These are phyloP conservation scores for Seriola rivoliana DNA, from an alignment of 2,113 vertebrate species.

Conservation along the genomic window DNA sequence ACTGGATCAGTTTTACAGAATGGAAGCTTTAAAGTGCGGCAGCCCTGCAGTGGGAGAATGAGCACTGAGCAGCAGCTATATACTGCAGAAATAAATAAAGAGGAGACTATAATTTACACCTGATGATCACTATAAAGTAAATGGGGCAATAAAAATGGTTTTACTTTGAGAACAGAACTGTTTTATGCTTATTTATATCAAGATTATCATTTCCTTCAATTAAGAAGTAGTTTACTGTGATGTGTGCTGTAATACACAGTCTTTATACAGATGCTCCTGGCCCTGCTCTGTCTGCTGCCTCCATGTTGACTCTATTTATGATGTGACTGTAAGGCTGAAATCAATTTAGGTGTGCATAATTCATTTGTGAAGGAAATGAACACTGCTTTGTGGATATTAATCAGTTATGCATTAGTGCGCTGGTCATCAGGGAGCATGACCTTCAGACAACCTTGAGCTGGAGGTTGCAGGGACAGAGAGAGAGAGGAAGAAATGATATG, in stretches of 20 bases:
- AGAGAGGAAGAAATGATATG: background rate
- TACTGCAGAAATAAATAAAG: background rate
- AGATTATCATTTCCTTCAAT: background rate
- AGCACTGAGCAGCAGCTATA: background rate
- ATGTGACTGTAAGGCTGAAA: conserved; percentile 9
- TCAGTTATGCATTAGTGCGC: conserved; percentile 16
- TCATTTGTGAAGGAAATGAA: conserved; percentile 51
- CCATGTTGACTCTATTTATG: background rate
- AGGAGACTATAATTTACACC: background rate
- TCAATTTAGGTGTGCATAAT: conserved; percentile 33
- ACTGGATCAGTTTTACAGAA: background rate
- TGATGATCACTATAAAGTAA: background rate
- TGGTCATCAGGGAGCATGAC: conserved; percentile 19
- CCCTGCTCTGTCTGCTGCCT: background rate
- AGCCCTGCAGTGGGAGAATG: background rate
- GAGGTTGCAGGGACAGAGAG: background rate
- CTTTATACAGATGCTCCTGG: background rate
- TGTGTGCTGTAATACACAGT: background rate
- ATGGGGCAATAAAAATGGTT: background rate
- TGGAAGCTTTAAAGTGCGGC: background rate
- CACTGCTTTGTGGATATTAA: conserved; percentile 23
- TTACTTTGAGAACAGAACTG: background rate
- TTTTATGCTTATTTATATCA: background rate
- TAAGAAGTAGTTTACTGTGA: background rate
- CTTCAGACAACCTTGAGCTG: conserved; percentile 35